phyloP scores from a whole-genome alignment of 2,113 vertebrate genomes.

The Peromyscus californicus region DNA sequence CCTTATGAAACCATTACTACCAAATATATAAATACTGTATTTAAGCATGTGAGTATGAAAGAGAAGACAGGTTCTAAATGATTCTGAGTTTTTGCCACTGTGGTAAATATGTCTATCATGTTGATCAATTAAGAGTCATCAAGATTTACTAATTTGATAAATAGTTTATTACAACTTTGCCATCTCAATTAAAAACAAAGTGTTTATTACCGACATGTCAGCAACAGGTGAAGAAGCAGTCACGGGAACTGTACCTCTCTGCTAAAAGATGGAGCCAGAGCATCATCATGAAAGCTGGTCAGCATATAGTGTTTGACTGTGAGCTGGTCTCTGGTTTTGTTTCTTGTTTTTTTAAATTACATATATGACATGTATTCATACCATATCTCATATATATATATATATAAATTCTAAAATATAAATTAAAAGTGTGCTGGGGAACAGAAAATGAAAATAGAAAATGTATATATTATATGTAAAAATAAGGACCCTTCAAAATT shows the following conservation, averaged over 20 bases:
- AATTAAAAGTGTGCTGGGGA: neutral
- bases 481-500: neutral
- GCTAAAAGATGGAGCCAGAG: neutral
- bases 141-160: neutral
- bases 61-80: neutral
- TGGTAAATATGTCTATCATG: conserved; percentile 34
- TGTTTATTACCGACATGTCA: neutral
- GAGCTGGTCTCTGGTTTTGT: neutral
- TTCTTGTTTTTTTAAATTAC: neutral
- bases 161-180: conserved; percentile 14
- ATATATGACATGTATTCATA: neutral
- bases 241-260: neutral
- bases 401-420: neutral
- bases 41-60: conserved; percentile 39
- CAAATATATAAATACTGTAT: neutral
- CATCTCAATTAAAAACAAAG: neutral
- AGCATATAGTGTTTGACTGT: neutral
- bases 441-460: neutral
- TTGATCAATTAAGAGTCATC: conserved; percentile 43
- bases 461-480: neutral
- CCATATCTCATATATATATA: neutral
- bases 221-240: neutral
- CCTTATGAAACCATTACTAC: neutral
- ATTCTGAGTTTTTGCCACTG: conserved; percentile 18
- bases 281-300: neutral